Conservation (phyloP, 2,888 invertebrate genomes). For the Torymus aiolomorphi region DNA sequence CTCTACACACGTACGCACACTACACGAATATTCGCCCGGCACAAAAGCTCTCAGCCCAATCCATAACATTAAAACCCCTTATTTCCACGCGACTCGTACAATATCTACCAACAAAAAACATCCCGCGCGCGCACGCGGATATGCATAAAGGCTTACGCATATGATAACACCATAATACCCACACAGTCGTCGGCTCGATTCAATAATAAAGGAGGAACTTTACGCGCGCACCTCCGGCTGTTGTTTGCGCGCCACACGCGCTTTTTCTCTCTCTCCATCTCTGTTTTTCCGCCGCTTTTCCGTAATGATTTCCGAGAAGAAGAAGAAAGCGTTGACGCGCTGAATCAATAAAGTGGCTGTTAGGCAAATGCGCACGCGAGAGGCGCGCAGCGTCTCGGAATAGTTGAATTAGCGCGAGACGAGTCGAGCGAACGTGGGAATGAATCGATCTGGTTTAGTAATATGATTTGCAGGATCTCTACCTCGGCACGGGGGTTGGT, state of each 20-base stretch:
- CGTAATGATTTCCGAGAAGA: too few species aligned
- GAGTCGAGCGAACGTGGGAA: too few species aligned
- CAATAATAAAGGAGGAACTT: constrained; percentile 24
- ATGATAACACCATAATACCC: background rate
- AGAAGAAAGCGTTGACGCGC: background rate
- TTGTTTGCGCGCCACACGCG: constrained; percentile 8
- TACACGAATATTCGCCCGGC: too few species aligned
- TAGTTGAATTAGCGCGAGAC: constrained; percentile 14
- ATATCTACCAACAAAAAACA: too few species aligned
- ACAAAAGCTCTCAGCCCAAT: too few species aligned
- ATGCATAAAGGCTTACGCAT: too few species aligned
- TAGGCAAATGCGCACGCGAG: constrained; percentile 7
- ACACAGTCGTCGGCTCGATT: background rate
- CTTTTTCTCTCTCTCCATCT: background rate
- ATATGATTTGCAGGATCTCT: background rate
- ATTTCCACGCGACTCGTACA: too few species aligned
- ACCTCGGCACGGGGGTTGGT: background rate
- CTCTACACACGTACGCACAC: too few species aligned
- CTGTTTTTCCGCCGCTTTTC: background rate
- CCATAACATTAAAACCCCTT: too few species aligned
- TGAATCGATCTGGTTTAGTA: background rate
- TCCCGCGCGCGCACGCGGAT: too few species aligned
- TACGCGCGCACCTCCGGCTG: background rate
- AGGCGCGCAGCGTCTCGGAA: constrained; percentile 1
- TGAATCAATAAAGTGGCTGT: constrained; percentile 12